Evolutionary conservation across 23 tunicate genomes (phyloP).

Genomic region (Halocynthia roretzi): DNA sequence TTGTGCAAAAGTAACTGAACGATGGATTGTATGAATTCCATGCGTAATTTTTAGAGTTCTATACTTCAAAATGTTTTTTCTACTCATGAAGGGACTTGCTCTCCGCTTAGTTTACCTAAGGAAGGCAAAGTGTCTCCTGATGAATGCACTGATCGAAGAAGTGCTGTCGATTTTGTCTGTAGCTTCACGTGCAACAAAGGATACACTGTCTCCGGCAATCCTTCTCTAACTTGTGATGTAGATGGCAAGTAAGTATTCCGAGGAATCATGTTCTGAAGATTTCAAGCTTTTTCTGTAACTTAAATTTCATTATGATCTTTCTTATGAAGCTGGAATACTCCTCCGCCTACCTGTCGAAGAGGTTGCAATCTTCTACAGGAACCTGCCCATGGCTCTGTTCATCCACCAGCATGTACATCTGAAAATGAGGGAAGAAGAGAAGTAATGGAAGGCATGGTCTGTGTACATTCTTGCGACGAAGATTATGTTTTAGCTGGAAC

Average conservation of each 20-base stretch:
- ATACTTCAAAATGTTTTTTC: neutral
- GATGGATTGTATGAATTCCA: neutral
- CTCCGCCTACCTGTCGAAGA: conserved; percentile 47
- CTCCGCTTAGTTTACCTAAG: conserved; percentile 32
- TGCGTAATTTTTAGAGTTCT: neutral
- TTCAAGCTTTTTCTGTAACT: neutral
- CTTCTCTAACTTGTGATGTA: conserved; percentile 55
- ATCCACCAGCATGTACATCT: conserved; percentile 34
- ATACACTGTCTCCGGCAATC: conserved; percentile 52
- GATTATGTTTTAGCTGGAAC: conserved; percentile 39
- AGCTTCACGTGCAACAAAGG: conserved; percentile 58
- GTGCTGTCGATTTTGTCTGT: conserved; percentile 34
- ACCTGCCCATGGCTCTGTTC: conserved; percentile 32
- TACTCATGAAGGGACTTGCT: conserved; percentile 41
- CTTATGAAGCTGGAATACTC: conserved; percentile 51
- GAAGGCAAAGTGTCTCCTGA: conserved; percentile 48
- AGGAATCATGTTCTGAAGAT: neutral
- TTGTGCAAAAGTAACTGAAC: conserved; percentile 44
- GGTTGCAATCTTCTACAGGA: conserved; percentile 46
- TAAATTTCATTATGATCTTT: neutral
- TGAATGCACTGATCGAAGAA: conserved; percentile 28
- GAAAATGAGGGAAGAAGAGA: neutral
- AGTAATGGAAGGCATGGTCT: conserved; percentile 58
- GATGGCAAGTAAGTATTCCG: conserved; percentile 51
- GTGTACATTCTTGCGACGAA: conserved; percentile 37